Evolutionary conservation across 2,797 vertebrate species (phyloP).

Genomic region (Prunella strophiata): DNA sequence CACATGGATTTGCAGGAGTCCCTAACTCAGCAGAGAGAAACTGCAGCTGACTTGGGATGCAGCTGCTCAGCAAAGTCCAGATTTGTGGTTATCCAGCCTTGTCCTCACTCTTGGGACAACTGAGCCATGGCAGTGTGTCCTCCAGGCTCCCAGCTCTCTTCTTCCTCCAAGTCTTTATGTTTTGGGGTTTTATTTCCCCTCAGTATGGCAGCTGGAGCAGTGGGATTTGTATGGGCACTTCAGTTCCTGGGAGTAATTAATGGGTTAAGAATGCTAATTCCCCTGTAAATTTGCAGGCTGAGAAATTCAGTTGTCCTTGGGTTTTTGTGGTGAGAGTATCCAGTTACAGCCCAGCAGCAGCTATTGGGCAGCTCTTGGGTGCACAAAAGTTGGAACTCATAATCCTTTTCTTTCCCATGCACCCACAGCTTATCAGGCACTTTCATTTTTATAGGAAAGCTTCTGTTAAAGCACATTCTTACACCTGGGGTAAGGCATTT

Average conservation of each 20-base stretch:
- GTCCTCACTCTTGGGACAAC: neutral
- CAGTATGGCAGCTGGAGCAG: neutral
- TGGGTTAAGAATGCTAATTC: constrained; percentile 49
- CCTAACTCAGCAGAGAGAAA: neutral
- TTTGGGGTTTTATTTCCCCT: neutral
- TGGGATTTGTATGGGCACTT: neutral
- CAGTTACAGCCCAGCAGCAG: constrained; percentile 50
- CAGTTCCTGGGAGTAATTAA: neutral
- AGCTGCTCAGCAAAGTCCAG: neutral
- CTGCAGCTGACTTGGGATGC: neutral
- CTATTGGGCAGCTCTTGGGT: constrained; percentile 17
- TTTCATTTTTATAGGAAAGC: constrained; percentile 1
- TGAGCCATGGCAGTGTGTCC: fast-evolving
- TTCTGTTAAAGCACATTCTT: neutral
- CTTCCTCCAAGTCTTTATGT: neutral
- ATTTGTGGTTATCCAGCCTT: neutral
- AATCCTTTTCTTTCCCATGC: neutral
- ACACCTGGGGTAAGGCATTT: neutral
- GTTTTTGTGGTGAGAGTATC: constrained; percentile 68
- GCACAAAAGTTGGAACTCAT: constrained; percentile 13
- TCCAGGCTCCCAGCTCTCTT: fast-evolving
- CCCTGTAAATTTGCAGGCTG: constrained; percentile 20
- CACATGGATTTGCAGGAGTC: neutral
- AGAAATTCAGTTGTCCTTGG: constrained; percentile 72
- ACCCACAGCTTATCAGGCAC: neutral